Percentiles rank a stretch among this genome's conserved stretches.
These are phyloP conservation scores for Eupithecia centaureata DNA, from an alignment of 2,888 invertebrate genomes.

Conservation along the genomic window DNA sequence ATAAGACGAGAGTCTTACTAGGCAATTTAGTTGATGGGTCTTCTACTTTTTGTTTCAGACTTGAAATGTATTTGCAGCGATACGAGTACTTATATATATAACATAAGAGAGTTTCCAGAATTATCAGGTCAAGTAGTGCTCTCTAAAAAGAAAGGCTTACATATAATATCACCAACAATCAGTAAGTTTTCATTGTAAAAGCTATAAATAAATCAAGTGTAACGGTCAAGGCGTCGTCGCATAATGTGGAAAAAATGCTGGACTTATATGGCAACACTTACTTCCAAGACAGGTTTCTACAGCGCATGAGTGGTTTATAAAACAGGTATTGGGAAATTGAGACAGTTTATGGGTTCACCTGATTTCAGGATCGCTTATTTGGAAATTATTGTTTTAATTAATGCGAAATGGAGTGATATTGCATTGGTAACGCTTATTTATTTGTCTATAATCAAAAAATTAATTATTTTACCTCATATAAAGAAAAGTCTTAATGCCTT, in stretches of 20 bases:
- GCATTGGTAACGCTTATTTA: background rate
- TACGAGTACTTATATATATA: no score
- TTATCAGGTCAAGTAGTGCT: background rate
- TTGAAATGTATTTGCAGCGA: no score
- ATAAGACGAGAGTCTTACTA: background rate
- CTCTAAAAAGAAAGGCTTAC: background rate
- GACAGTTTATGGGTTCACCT: constrained; percentile 16
- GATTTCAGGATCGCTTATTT: constrained; percentile 11
- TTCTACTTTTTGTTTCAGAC: background rate
- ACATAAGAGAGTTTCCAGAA: background rate
- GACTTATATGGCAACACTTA: constrained; percentile 34
- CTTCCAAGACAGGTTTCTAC: constrained; percentile 25
- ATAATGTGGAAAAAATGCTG: constrained; percentile 31
- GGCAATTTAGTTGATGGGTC: background rate
- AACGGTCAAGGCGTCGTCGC: constrained; percentile 31
- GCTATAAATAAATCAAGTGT: constrained; percentile 28
- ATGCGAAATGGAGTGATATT: background rate
- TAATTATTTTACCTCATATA: no score
- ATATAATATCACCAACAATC: constrained; percentile 1
- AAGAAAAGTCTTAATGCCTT: no score
- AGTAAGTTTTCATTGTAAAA: constrained; percentile 15
- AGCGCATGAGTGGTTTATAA: constrained; percentile 16
- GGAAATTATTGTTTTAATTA: background rate
- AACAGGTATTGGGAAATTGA: constrained; percentile 23
- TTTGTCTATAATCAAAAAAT: background rate